Percentiles rank a stretch among this genome's conserved stretches.
phyloP scores from a whole-genome alignment of 1,140 invertebrate genomes.

The Papilio machaon region DNA sequence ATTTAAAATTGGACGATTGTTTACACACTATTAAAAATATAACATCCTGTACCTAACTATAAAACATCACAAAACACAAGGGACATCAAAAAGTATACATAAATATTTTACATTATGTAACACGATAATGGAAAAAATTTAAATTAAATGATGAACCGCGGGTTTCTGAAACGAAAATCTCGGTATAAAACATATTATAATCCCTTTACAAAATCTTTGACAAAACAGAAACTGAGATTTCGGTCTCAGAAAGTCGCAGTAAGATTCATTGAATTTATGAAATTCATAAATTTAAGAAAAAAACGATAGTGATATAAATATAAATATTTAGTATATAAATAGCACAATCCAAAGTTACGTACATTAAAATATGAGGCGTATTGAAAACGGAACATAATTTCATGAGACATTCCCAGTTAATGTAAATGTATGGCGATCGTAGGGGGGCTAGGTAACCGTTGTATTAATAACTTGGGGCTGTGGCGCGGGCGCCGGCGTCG shows the following conservation, averaged over 20 bases:
- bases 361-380: background rate
- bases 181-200: no score
- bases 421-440: background rate
- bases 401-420: background rate
- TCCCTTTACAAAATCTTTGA: no score
- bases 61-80: background rate
- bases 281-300: background rate
- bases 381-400: background rate
- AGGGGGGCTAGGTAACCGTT: conserved; percentile 29
- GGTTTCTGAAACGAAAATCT: no score
- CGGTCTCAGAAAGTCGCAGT: no score
- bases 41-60: background rate
- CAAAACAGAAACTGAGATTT: no score
- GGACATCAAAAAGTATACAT: no score
- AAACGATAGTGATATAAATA: background rate
- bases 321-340: background rate
- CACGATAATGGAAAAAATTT: no score
- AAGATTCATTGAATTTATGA: no score
- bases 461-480: conserved; percentile 29
- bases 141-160: no score
- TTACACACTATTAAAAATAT: background rate
- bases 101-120: no score
- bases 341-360: no score
- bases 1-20: background rate
- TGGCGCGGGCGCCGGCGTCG: conserved; percentile 10